Evolutionary conservation across 2,797 vertebrate species (phyloP).

Genomic region (Trematocara caparti): DNA sequence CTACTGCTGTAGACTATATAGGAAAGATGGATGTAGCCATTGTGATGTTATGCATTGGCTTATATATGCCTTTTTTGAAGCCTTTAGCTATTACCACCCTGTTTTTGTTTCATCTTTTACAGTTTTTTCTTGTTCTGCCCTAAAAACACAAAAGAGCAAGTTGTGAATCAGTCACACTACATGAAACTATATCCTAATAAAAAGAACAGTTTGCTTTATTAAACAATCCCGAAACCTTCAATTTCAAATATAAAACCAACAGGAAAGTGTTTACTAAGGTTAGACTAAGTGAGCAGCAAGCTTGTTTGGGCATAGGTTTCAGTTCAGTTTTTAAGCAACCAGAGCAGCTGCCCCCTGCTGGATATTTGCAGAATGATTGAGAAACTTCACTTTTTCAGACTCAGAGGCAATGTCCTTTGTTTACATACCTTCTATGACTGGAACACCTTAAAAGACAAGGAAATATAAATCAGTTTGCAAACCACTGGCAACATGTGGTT

Average conservation of each 20-base stretch:
- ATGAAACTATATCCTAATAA: background rate
- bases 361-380: background rate
- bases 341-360: background rate
- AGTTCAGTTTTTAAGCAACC: background rate
- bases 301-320: background rate
- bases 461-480: background rate
- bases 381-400: background rate
- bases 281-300: background rate
- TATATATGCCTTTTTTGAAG: background rate
- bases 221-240: background rate
- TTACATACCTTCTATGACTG: background rate
- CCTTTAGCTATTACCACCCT: background rate
- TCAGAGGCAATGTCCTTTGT: background rate
- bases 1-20: background rate
- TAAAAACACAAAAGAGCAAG: background rate
- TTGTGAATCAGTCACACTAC: background rate
- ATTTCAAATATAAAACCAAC: background rate
- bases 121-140: background rate
- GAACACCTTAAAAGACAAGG: background rate
- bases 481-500: background rate
- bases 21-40: background rate
- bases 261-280: background rate
- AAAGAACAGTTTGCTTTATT: background rate
- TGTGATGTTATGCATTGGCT: background rate
- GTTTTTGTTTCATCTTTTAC: background rate